Evolutionary conservation across 2,113 vertebrate species (phyloP).

Genomic region (Chamaetylas fuelleborni): DNA sequence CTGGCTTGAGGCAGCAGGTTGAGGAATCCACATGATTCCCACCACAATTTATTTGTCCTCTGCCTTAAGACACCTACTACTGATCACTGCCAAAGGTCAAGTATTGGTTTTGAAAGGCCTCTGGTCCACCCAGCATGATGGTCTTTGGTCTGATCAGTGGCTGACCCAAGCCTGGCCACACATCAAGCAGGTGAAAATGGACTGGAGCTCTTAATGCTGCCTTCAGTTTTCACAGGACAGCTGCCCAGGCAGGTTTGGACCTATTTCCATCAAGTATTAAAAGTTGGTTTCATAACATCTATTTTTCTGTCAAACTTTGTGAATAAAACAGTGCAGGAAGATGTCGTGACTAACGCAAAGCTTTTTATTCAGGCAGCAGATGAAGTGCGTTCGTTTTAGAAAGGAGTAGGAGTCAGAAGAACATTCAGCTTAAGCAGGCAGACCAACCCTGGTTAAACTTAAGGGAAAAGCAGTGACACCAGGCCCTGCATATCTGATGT

Average conservation of each 20-base stretch:
- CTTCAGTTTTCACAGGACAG: not conserved
- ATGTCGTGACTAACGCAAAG: conserved; percentile 60
- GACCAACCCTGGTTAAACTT: conserved; percentile 38
- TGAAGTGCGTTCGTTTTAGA: conserved; percentile 71
- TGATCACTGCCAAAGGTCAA: not conserved
- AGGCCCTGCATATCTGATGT: conserved; percentile 26
- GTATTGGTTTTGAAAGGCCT: not conserved
- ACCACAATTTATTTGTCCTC: not conserved
- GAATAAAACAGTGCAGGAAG: conserved; percentile 72
- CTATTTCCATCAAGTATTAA: conserved; percentile 24
- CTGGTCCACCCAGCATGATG: not conserved
- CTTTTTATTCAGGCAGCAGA: conserved; percentile 71
- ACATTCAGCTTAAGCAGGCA: conserved; percentile 61
- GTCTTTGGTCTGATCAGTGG: not conserved
- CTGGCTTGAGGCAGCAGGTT: not conserved
- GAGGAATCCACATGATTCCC: not conserved
- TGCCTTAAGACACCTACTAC: not conserved
- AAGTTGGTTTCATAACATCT: conserved; percentile 46
- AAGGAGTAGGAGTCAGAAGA: conserved; percentile 69
- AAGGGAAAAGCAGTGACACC: not conserved
- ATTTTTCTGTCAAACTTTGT: conserved; percentile 65
- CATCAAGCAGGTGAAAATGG: not conserved
- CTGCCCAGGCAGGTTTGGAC: not conserved
- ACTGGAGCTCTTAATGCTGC: not conserved
- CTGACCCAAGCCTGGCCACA: not conserved